These are phyloP conservation scores for Hyppa rectilinea DNA, from an alignment of 2,888 invertebrate genomes.

Conservation along the genomic window DNA sequence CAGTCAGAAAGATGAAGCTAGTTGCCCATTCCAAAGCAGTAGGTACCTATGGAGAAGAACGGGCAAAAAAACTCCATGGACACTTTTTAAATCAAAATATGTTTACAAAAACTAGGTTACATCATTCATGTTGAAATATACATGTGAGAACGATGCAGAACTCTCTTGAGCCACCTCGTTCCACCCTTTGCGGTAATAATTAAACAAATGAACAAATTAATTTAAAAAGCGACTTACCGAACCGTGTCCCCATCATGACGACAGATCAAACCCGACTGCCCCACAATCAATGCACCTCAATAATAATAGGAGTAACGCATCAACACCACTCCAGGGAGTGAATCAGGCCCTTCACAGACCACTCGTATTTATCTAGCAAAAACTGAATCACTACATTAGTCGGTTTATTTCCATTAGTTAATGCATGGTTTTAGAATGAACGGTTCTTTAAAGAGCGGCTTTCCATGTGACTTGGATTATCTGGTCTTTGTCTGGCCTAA, in stretches of 20 bases:
- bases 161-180: too few species aligned
- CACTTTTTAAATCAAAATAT: too few species aligned
- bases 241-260: slow-evolving; percentile 7
- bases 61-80: too few species aligned
- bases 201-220: neutral
- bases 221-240: slow-evolving; percentile 21
- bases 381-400: slow-evolving; percentile 24
- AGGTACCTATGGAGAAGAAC: too few species aligned
- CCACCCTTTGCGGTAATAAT: too few species aligned
- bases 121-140: too few species aligned
- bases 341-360: slow-evolving; percentile 25
- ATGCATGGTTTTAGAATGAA: slow-evolving; percentile 27
- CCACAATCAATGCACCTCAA: neutral
- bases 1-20: too few species aligned
- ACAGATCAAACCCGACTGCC: slow-evolving; percentile 21
- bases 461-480: neutral
- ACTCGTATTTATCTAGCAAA: slow-evolving; percentile 36
- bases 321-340: slow-evolving; percentile 17
- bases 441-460: neutral
- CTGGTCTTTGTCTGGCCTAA: neutral
- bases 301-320: slow-evolving; percentile 8
- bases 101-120: too few species aligned
- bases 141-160: too few species aligned
- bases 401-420: slow-evolving; percentile 21
- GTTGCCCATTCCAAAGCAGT: too few species aligned